Evolutionary conservation across 2,888 invertebrate species (phyloP), one percentile per base, ranked within the genome.

Genomic region (Metalampra italica): DNA sequence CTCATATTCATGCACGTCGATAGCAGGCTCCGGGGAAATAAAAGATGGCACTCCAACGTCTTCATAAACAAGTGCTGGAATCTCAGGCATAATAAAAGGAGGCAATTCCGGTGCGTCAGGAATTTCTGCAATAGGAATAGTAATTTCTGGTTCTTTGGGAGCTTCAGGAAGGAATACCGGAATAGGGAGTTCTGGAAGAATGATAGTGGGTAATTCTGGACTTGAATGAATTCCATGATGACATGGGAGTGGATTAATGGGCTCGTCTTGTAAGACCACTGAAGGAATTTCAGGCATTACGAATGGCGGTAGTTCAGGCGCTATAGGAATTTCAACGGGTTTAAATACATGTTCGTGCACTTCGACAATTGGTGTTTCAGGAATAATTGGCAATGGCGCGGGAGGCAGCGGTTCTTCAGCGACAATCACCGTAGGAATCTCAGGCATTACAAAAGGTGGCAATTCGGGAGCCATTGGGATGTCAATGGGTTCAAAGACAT

Each of bases 61-160:
- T 34, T 47, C 46, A 7, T 51, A 41, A 4, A 47, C 29, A 15
- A 47, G 34, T 5, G 34, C 29, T 9, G 64, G 57, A n/a, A 55
- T n/a, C 46, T 59, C 49, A 0, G 57, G 61, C 46, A 59, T 39
- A 43, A 49, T 15, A 37, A 60, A 36, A 15, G 55, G 51, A 49
- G 64, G 52, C 29, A 68, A 43, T 49, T 58, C 56, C 30, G 64
- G 66, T 43, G 57, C 53, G n/a, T 62, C 44, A 22, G 60, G 56
- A 9, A 57, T 29, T 36, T 29, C 45, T 29, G 47, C 5, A 47
- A 45, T 37, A 22, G 36, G 22, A 37, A 43, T 36, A 9, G 34
- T 14, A 34, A 34, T 32, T 32, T 52, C 41, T 9, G 51, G 47
- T 30, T 45, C n/a, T 9, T 14, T 36, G 5, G 51, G 49, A 14